A percentile compares a stretch with the other conserved stretches of the same genome.
Evolutionary conservation across 2,888 invertebrate species (phyloP).

Genomic region (Noctua janthina): DNA sequence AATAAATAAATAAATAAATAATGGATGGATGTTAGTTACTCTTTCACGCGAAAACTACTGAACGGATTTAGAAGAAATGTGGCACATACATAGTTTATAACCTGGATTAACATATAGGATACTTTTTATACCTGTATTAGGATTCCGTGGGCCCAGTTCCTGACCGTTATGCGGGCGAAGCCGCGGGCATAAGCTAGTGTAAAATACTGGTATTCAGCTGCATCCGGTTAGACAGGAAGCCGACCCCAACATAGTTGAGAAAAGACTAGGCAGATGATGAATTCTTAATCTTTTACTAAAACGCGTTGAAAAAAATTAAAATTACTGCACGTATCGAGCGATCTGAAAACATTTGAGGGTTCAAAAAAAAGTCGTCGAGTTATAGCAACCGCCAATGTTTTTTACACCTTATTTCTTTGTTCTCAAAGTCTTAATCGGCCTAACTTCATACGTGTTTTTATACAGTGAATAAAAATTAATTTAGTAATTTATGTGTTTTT

Average conservation of each 20-base stretch:
- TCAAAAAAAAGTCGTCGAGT: background rate
- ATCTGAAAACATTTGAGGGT: background rate
- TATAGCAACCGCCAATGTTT: constrained; percentile 30
- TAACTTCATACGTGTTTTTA: background rate
- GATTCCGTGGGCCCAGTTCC: no score
- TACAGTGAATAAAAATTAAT: constrained; percentile 13
- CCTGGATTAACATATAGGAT: no score
- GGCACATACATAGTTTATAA: no score
- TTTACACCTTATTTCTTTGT: constrained; percentile 47
- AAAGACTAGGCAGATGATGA: background rate
- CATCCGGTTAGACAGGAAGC: background rate
- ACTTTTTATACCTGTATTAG: no score
- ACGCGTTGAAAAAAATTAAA: background rate
- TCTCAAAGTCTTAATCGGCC: constrained; percentile 10
- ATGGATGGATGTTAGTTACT: no score
- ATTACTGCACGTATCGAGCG: background rate
- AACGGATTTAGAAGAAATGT: no score
- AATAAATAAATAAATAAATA: no score
- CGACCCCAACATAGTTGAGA: background rate
- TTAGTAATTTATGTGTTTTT: background rate
- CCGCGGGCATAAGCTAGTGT: background rate
- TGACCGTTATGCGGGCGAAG: no score
- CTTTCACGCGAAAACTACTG: no score
- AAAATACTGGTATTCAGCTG: background rate
- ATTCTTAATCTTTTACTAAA: background rate